Base-by-base conservation (phyloP, 2,113 vertebrate genomes). In the Colossoma macropomum region DNA sequence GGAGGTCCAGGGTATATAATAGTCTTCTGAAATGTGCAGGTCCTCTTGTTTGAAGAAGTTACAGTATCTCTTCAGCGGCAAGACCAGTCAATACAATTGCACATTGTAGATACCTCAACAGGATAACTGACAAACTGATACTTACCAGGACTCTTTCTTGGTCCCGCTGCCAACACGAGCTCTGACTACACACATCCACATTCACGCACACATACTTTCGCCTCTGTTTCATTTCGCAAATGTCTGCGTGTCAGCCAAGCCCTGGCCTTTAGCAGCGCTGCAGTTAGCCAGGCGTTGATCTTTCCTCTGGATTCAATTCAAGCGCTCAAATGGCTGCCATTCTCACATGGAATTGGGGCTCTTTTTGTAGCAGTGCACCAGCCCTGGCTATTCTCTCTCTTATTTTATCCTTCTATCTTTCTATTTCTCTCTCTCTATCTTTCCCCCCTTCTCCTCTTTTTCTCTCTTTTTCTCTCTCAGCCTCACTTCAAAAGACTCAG, bases 241-340 rank as follows among this genome's bases (percentile, higher is more conserved):
- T 81, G 78, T 88, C 79, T 89, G 81, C 73, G 28, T 70, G 63
- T 1, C 63, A 89, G 90, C 92, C 92, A 92, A 87, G 70, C 60
- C 81, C 82, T 89, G 88, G 89, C 87, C 87, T 91, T 92, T 93
- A 85, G 90, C 92, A 90, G 86, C 69, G 83, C 88, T 90, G 90
- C 89, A 91, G 82, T 93, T 90, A 89, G 90, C 89, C 89, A 66
- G 89, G 85, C 86, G 86, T 91, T 90, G 90, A 88, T 91, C 91
- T 90, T 85, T 85, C 85, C 86, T 82, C 87, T 93, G 90, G 91
- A 93, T 86, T 77, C 87, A 72, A 88, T 92, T 93, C 91, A 94
- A 85, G 88, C 76, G 83, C 88, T 90, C 87, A 50, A 90, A 90
- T 89, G 87, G 89, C 88, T 89, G 80, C 86, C 78, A 88, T 90